Evolutionary conservation across 1,140 invertebrate species (phyloP).

Genomic region (Dreissena polymorpha): DNA sequence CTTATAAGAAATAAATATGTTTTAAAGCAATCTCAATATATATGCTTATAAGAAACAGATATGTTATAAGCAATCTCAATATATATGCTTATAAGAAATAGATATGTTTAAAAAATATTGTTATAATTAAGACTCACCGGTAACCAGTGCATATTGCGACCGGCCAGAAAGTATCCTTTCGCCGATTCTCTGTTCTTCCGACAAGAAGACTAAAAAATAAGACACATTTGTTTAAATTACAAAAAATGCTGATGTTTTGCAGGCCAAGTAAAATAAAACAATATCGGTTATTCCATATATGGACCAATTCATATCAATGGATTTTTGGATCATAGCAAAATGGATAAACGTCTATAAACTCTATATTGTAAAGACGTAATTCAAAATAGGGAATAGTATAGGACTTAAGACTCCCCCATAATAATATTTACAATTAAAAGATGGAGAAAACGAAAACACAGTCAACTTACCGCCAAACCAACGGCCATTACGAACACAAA

Average conservation of each 20-base stretch:
- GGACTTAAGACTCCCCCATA: neutral
- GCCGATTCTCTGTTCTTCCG: constrained; percentile 79
- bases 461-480: constrained; percentile 71
- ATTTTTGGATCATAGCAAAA: neutral
- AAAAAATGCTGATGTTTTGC: neutral
- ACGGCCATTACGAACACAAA: constrained; percentile 71
- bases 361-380: neutral
- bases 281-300: neutral
- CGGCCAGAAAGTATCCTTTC: constrained; percentile 82
- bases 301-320: neutral
- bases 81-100: no score
- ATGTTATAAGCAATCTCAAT: no score
- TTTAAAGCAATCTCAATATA: no score
- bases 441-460: neutral
- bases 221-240: neutral
- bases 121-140: constrained; percentile 18
- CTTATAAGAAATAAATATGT: no score
- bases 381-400: neutral
- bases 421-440: neutral
- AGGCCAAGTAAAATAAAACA: neutral
- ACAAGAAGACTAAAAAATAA: constrained; percentile 77
- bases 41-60: no score
- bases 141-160: constrained; percentile 78
- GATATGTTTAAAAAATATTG: no score
- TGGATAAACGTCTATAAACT: neutral